Evolutionary conservation across 2,797 vertebrate species (phyloP).

Genomic region (Xiphorhynchus erythropygius): DNA sequence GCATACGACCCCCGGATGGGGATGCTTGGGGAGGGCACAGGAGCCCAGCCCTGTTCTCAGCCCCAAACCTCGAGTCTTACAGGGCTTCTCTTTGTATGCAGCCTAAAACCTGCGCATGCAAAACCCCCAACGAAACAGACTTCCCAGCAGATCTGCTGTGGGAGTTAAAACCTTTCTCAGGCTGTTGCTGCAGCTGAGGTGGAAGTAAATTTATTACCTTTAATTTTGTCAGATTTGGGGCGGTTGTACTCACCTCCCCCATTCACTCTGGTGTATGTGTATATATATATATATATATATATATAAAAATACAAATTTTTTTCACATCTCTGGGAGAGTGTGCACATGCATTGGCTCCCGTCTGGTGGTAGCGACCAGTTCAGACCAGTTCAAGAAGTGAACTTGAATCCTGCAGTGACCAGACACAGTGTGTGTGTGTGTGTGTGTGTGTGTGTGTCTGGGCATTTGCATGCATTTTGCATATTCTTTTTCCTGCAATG

Average conservation of each 20-base stretch:
- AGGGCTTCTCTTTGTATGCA: background rate
- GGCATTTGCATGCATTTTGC: background rate
- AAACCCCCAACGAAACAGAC: background rate
- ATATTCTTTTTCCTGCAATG: background rate
- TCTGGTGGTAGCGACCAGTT: slow-evolving; percentile 8
- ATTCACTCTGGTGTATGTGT: background rate
- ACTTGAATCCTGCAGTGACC: background rate
- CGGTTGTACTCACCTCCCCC: slow-evolving; percentile 34
- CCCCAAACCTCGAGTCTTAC: background rate
- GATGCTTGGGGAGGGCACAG: background rate
- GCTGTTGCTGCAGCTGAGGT: slow-evolving; percentile 39
- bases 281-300: background rate
- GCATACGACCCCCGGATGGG: background rate
- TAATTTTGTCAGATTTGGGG: slow-evolving; percentile 17
- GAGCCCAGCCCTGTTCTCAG: background rate
- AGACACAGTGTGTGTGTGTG: background rate
- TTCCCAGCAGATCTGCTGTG: background rate
- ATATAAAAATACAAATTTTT: background rate
- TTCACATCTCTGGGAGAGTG: background rate
- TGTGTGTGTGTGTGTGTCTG: background rate
- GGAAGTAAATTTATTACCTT: slow-evolving; percentile 40
- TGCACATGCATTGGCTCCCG: background rate
- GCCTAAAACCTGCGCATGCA: background rate
- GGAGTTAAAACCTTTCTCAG: slow-evolving; percentile 14
- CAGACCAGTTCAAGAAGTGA: background rate